Evolutionary conservation across 2,113 vertebrate genomes (phyloP), one percentile per base, ranked within the genome.

Genomic region (Crotalus horridus): DNA sequence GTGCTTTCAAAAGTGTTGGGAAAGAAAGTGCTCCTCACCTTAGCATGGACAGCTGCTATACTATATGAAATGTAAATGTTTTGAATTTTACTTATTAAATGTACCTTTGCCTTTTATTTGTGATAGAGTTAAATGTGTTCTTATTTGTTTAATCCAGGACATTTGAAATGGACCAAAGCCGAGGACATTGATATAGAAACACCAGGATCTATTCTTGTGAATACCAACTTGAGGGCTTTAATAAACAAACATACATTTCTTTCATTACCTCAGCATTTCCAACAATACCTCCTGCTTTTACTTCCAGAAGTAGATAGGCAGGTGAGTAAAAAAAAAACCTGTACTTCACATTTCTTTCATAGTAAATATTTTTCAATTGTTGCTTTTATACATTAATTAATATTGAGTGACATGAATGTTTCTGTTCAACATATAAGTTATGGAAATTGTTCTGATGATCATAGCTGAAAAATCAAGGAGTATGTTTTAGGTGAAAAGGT

Each of bases 131-230:
- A 58, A 94, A 48, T 96, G 93, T 98, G 93, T 96, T 39, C 64
- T 93, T 94, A 90, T 96, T 97, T 97, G 69, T 97, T 97, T 96
- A 95, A 96, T 95, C 94, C 94, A 98, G 98, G 98, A 96, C 98
- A 98, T 97, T 98, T 98, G 97, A 98, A 98, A 97, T 98, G 98
- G 98, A 98, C 98, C 97, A 98, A 98, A 97, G 98, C 98, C 96
- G 98, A 98, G 97, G 98, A 98, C 97, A 98, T 98, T 98, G 98
- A 98, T 97, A 98, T 98, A 97, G 98, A 98, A 97, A 98, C 98
- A 93, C 98, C 98, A 87, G 98, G 98, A 97, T 98, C 98, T 96
- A 98, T 98, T 96, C 97, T 98, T 95, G 98, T 98, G 97, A 98
- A 98, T 97, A 98, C 98, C 96, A 98, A 98, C 96, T 97, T 98